phyloP scores from a whole-genome alignment of 1,140 invertebrate species.

The Cyrtorhinus lividipennis region DNA sequence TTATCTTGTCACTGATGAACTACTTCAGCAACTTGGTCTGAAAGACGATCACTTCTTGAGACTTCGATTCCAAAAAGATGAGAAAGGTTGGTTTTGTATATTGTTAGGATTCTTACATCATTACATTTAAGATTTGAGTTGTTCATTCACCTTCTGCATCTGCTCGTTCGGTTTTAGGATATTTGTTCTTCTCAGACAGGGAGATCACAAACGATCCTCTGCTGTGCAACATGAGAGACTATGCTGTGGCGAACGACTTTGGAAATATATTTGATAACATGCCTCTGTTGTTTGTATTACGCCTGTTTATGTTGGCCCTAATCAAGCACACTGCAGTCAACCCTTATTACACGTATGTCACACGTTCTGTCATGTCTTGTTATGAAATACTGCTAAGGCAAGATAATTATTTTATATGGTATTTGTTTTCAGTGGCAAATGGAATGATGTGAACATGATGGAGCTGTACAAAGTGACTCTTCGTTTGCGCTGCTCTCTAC shows the following conservation, averaged over 20 bases:
- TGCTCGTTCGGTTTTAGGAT: too few relatives aligned
- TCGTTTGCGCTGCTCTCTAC: conserved; percentile 3
- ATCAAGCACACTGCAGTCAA: conserved; percentile 37
- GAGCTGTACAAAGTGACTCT: conserved; percentile 16
- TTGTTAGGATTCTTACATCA: too few relatives aligned
- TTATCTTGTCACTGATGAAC: conserved; percentile 12
- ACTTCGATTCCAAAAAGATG: conserved; percentile 2
- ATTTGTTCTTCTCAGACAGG: conserved; percentile 16
- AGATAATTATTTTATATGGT: background rate
- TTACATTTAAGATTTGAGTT: too few relatives aligned
- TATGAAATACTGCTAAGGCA: background rate
- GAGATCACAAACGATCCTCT: conserved; percentile 16
- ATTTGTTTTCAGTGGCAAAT: conserved; percentile 15
- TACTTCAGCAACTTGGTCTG: conserved; percentile 15
- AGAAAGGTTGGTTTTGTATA: conserved; percentile 7
- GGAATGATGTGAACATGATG: conserved; percentile 14
- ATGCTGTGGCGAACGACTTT: conserved; percentile 13
- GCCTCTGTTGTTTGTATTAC: conserved; percentile 35
- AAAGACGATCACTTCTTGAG: conserved; percentile 16
- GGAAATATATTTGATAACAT: conserved; percentile 28
- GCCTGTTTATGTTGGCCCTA: conserved; percentile 37
- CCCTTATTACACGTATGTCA: conserved; percentile 16
- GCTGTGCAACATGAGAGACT: conserved; percentile 14
- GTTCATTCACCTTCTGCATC: too few relatives aligned
- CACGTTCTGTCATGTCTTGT: too few relatives aligned